These are phyloP conservation scores for Drosophila austrosaltans DNA, from an alignment of 2,888 invertebrate genomes.

Conservation along the genomic window DNA sequence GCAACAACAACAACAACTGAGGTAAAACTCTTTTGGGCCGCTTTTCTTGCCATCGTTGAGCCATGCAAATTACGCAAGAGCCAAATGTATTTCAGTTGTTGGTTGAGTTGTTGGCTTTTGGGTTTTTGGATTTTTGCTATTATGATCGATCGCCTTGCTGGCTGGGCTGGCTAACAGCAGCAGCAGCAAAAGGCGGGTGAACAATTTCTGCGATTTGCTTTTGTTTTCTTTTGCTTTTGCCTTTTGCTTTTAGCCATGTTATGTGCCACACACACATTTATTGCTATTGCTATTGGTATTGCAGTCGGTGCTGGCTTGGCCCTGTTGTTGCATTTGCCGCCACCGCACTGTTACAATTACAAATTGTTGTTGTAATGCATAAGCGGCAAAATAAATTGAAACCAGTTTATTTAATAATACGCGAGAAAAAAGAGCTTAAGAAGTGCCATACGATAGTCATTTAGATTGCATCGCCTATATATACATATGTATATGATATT, in stretches of 20 bases:
- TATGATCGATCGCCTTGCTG: conserved; percentile 68
- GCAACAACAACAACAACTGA: conserved; percentile 39
- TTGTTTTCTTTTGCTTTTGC: conserved; percentile 9
- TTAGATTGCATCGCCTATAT: background rate
- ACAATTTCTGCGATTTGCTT: conserved; percentile 61
- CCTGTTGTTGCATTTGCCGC: conserved; percentile 36
- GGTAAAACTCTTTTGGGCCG: conserved; percentile 55
- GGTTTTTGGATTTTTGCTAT: conserved; percentile 49
- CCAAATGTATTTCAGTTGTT: conserved; percentile 44
- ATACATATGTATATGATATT: no score
- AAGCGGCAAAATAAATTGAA: conserved; percentile 60
- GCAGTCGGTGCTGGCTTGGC: conserved; percentile 39
- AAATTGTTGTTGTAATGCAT: conserved; percentile 59
- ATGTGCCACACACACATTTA: conserved; percentile 77
- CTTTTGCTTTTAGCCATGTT: conserved; percentile 64
- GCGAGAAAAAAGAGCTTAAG: conserved; percentile 26
- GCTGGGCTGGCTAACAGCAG: background rate
- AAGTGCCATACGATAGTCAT: no score
- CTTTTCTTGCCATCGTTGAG: conserved; percentile 53
- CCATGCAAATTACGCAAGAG: conserved; percentile 76
- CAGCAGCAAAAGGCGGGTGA: conserved; percentile 57
- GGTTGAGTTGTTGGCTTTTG: conserved; percentile 28
- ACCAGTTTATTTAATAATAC: conserved; percentile 60
- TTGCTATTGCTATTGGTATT: conserved; percentile 49
- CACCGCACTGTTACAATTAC: conserved; percentile 64